phyloP scores from a whole-genome alignment of 2,113 vertebrate species.

The Nannospalax galili region DNA sequence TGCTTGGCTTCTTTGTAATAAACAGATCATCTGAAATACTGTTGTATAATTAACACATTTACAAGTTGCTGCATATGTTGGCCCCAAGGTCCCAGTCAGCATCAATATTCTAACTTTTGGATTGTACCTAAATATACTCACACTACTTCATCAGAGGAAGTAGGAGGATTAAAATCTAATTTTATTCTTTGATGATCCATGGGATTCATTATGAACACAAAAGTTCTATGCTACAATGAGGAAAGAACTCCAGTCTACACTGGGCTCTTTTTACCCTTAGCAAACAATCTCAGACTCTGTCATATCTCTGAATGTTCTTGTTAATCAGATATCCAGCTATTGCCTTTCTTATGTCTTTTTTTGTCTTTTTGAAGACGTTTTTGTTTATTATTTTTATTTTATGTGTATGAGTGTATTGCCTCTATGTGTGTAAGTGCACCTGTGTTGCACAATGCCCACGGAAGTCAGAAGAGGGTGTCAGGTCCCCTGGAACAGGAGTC shows the following conservation, averaged over 20 bases:
- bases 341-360: neutral
- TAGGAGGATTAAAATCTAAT: neutral
- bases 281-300: neutral
- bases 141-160: neutral
- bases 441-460: no score
- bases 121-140: neutral
- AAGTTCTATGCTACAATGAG: neutral
- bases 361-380: neutral
- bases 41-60: neutral
- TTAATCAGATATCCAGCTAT: neutral
- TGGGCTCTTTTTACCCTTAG: neutral
- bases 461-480: no score
- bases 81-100: neutral
- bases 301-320: slow-evolving; percentile 3
- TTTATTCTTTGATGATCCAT: slow-evolving; percentile 19
- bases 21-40: neutral
- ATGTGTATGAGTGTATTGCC: no score
- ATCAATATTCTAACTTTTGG: neutral
- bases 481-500: no score
- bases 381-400: no score
- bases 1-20: neutral
- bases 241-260: neutral
- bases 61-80: neutral
- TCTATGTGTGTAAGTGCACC: no score
- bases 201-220: neutral